A percentile compares a stretch with the other conserved stretches of the same genome.
These are phyloP conservation scores for Camelus dromedarius DNA, from an alignment of 2,113 vertebrate species.

Conservation along the genomic window DNA sequence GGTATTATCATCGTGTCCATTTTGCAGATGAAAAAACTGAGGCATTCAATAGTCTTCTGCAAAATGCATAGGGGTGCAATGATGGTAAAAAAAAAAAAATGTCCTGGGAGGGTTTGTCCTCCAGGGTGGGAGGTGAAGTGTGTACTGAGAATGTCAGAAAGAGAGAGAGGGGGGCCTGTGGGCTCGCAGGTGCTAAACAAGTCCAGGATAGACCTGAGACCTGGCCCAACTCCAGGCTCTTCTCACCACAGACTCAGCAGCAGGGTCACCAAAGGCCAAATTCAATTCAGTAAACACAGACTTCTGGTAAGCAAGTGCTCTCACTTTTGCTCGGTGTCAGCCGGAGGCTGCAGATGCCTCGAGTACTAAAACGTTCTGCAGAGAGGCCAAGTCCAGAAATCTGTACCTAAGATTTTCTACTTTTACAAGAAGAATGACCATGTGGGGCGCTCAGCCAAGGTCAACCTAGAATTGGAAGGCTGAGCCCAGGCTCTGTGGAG, in stretches of 20 bases:
- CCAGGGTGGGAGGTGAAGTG: not conserved
- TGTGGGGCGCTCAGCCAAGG: slow-evolving; percentile 62
- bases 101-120: not conserved
- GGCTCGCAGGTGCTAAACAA: not conserved
- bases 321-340: not conserved
- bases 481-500: slow-evolving; percentile 29
- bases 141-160: not conserved
- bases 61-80: not conserved
- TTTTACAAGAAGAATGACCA: slow-evolving; percentile 69
- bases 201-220: not conserved
- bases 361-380: not conserved
- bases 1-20: not conserved
- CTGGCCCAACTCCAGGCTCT: not conserved
- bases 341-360: not conserved
- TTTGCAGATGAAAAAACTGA: not conserved
- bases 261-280: slow-evolving; percentile 15
- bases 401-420: slow-evolving; percentile 56
- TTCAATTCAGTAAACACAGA: slow-evolving; percentile 53
- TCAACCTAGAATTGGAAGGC: slow-evolving; percentile 61
- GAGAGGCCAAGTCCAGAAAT: slow-evolving; percentile 64
- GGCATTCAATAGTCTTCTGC: not conserved
- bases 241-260: not conserved
- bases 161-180: not conserved
- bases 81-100: not conserved
- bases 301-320: slow-evolving; percentile 3